Evolutionary conservation across 1,140 invertebrate genomes (phyloP), one percentile per base, ranked within the genome.

Genomic region (Micrasema minimum): DNA sequence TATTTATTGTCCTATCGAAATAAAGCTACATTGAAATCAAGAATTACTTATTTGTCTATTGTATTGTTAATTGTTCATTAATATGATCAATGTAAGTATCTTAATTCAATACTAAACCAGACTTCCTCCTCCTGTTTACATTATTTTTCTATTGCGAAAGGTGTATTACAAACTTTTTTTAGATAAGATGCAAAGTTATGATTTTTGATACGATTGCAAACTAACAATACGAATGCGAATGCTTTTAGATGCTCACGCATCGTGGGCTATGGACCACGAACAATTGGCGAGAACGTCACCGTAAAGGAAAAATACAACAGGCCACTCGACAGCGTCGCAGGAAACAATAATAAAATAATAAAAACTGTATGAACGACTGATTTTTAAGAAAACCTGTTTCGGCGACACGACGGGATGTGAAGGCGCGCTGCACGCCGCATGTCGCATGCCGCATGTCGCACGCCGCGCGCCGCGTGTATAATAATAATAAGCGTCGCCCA

Each of bases 311-410:
- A 35, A 50, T 35, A 1, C 45, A 53, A 12, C 31, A 10, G 20
- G 35, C 50, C 23, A 37, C 31, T 55, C 11, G 51, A 45, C 50
- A 57, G 48, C 20, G 57, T 51, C 23, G 50, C 50, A 57, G 37
- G 37, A 45, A 43, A 65, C 43, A 57, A 68, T 57, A 67, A 53
- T 38, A 41, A 43, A 69, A 51, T n/a, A 72, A 68, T 68, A 72
- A 72, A 64, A 72, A 68, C 71, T 68, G 62, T 62, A 53, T 16
- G 71, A 61, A 62, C 71, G 35, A 57, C 69, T 9, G 38, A 71
- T 48, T 71, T 64, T 38, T 64, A 18, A 67, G 45, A n/a, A 68
- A 72, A 72, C 71, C 65, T 12, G 71, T 72, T 72, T 59, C 12
- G 59, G n/a, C n/a, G n/a, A n/a, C 14, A 41, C 64, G 31, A 61